Conservation (phyloP, 1,140 invertebrate genomes). For the Patella vulgata region DNA sequence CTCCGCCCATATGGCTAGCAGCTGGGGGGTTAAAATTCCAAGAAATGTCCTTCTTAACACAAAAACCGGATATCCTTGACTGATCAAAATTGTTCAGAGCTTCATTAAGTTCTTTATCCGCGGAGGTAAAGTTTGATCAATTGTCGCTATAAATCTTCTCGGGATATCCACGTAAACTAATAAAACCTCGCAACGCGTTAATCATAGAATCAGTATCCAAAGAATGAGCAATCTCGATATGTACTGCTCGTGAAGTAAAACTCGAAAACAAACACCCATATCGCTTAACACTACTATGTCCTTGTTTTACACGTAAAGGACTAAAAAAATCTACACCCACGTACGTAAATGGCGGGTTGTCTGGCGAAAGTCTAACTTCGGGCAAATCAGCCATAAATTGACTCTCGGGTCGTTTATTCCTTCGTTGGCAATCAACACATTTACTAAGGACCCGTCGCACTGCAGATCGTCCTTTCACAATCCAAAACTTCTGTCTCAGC, state of each 20-base stretch:
- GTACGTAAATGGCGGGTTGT: conserved; percentile 39
- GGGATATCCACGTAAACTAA: conserved; percentile 22
- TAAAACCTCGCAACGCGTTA: conserved; percentile 30
- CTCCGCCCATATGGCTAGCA: conserved; percentile 59
- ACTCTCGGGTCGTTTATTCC: neutral
- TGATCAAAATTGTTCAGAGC: conserved; percentile 27
- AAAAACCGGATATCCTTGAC: neutral
- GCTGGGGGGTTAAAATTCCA: conserved; percentile 66
- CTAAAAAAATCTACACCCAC: conserved; percentile 51
- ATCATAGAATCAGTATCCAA: conserved; percentile 28
- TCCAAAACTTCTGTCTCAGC: conserved; percentile 13
- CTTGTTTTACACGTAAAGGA: conserved; percentile 37
- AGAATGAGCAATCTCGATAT: conserved; percentile 36
- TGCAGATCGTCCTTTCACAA: conserved; percentile 1
- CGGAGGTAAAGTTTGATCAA: conserved; percentile 29
- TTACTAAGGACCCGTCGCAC: conserved; percentile 6
- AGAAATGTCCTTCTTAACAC: conserved; percentile 32
- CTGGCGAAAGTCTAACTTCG: conserved; percentile 16
- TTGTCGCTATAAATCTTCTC: conserved; percentile 10
- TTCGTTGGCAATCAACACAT: conserved; percentile 1
- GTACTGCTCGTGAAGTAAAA: conserved; percentile 30
- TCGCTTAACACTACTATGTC: conserved; percentile 27
- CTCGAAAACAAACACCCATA: conserved; percentile 47
- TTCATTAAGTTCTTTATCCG: conserved; percentile 35
- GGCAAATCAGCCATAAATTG: conserved; percentile 34